phyloP scores from a whole-genome alignment of 2,888 invertebrate genomes.

The Heteropelma amictum region DNA sequence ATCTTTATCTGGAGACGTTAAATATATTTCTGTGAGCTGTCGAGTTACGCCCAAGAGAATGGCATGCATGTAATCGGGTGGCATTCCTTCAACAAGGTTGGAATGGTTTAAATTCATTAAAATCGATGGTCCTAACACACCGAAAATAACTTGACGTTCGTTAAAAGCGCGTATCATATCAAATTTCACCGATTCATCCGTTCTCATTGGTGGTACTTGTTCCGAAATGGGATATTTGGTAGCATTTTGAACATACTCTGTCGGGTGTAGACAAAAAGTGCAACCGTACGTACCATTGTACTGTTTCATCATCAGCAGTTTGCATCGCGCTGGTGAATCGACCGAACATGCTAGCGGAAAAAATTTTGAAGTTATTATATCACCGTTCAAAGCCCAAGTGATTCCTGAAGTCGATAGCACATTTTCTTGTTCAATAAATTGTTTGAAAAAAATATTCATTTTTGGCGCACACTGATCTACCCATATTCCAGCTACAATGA shows the following conservation, averaged over 20 bases:
- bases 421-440: slow-evolving; percentile 35
- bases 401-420: slow-evolving; percentile 27
- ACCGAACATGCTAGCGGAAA: slow-evolving; percentile 20
- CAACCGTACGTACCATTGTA: slow-evolving; percentile 53
- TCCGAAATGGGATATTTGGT: slow-evolving; percentile 20
- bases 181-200: slow-evolving; percentile 16
- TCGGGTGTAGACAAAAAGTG: slow-evolving; percentile 43
- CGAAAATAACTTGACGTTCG: not conserved
- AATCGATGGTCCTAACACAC: slow-evolving; percentile 42
- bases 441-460: slow-evolving; percentile 27
- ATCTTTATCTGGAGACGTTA: slow-evolving; percentile 5
- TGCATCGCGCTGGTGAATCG: slow-evolving; percentile 47
- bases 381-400: slow-evolving; percentile 16
- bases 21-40: slow-evolving; percentile 20
- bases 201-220: not conserved
- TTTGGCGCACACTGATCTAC: slow-evolving; percentile 28
- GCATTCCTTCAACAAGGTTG: slow-evolving; percentile 22
- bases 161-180: slow-evolving; percentile 9
- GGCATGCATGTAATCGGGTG: slow-evolving; percentile 35
- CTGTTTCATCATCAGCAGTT: slow-evolving; percentile 48
- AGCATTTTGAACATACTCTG: slow-evolving; percentile 6
- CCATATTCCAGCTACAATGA: slow-evolving; percentile 41
- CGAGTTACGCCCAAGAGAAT: slow-evolving; percentile 24
- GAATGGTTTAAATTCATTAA: slow-evolving; percentile 39
- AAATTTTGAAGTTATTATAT: slow-evolving; percentile 21